Percentiles rank a stretch among this genome's conserved stretches.
phyloP scores from a whole-genome alignment of 2,888 invertebrate genomes.

The Scaptomyza cyrtandrae region DNA sequence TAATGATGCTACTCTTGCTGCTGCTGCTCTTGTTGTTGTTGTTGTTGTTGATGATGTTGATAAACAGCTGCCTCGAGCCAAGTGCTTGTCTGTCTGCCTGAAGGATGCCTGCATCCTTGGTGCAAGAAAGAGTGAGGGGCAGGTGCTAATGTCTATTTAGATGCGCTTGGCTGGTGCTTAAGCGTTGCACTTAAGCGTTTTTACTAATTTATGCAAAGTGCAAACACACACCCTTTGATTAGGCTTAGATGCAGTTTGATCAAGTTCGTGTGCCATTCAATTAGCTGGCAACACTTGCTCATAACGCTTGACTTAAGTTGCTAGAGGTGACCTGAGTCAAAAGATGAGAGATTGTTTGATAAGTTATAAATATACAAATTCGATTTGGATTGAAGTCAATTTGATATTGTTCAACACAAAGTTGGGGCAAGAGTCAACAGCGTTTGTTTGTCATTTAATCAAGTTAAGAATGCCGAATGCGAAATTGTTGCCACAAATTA shows the following conservation, averaged over 20 bases:
- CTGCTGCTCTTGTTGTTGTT: constrained; percentile 1
- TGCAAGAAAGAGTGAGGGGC: neutral
- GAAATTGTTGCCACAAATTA: constrained; percentile 12
- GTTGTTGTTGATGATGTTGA: constrained; percentile 39
- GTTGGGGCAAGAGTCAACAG: constrained; percentile 24
- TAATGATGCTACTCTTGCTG: constrained; percentile 1
- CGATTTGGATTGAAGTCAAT: neutral
- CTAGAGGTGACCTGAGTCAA: constrained; percentile 5
- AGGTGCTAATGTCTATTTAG: constrained; percentile 66
- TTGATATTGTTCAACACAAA: neutral
- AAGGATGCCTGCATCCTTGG: constrained; percentile 49
- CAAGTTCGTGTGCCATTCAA: constrained; percentile 43
- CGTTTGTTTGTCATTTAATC: constrained; percentile 51
- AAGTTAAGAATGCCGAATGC: constrained; percentile 41
- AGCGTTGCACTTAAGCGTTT: constrained; percentile 61
- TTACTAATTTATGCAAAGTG: constrained; percentile 68
- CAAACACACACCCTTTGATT: constrained; percentile 30
- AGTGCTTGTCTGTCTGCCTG: constrained; percentile 39
- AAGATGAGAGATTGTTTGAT: neutral
- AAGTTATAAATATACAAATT: too few relatives aligned
- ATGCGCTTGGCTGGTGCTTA: constrained; percentile 48
- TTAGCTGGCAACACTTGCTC: constrained; percentile 53
- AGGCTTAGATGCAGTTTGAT: constrained; percentile 6
- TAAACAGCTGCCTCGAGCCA: constrained; percentile 55
- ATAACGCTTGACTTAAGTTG: constrained; percentile 5